Conservation (phyloP, 2,888 invertebrate genomes). For the Drosophila siamana region DNA sequence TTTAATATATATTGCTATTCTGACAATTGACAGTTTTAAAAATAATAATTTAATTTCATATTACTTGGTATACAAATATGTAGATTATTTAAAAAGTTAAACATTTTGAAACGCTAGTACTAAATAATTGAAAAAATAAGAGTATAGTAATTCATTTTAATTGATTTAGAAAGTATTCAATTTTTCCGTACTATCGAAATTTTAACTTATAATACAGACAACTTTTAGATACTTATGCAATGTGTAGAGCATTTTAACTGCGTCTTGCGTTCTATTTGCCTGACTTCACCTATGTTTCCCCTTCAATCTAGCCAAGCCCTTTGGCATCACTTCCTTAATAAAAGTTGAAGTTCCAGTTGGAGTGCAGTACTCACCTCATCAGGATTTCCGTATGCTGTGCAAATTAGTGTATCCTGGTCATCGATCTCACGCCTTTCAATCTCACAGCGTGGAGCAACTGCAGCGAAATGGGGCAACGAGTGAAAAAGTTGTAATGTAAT, state of each 20-base stretch:
- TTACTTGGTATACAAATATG: too few species aligned
- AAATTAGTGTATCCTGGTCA: conserved; percentile 91
- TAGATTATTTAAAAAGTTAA: too few species aligned
- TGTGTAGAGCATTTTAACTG: conserved; percentile 2
- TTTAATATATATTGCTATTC: too few species aligned
- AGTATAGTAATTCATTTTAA: background rate
- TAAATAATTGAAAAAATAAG: background rate
- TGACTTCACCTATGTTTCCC: background rate
- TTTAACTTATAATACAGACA: too few species aligned
- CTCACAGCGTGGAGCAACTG: conserved; percentile 94
- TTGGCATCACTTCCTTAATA: conserved; percentile 1
- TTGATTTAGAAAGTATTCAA: too few species aligned
- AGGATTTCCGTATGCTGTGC: conserved; percentile 93
- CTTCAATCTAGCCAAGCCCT: conserved; percentile 3
- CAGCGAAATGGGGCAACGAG: conserved; percentile 12
- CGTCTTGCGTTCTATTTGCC: background rate
- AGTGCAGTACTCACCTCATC: conserved; percentile 81
- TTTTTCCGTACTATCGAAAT: too few species aligned
- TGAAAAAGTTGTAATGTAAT: background rate
- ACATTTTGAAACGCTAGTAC: too few species aligned
- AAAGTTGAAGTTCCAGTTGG: background rate
- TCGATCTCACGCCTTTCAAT: conserved; percentile 91
- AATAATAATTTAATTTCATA: too few species aligned
- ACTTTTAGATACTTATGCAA: background rate
- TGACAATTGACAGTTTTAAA: too few species aligned